Base-by-base conservation (phyloP, 2,113 vertebrate genomes). In the Rhagologus leucostigma region DNA sequence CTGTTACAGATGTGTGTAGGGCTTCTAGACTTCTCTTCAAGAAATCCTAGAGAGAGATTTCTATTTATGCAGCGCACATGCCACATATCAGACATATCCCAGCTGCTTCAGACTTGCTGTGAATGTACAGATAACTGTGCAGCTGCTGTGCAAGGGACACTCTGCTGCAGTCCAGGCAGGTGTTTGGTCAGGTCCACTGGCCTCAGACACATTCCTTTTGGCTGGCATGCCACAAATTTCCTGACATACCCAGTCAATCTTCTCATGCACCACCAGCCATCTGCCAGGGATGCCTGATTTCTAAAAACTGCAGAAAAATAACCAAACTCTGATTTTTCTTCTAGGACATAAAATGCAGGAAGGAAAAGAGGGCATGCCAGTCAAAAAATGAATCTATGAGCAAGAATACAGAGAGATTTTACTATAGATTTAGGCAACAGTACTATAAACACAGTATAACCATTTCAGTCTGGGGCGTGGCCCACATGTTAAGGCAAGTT, bases 121-220 rank as follows among this genome's bases (percentile, higher is more conserved):
- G 56, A 52, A 52, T 41, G 33, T 32, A 44, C 30, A 90, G 80
- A 89, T 63, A 74, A 10, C 59, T 63, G 57, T 46, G 67, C 62
- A 89, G 69, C 26, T 0, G 0, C 65, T 6, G 8, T 37, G 59
- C 42, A 52, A 67, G 44, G 15, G 27, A 44, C 0, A 2, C 33
- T 81, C 68, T 89, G 3, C 41, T 87, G 67, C 22, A 42, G 39
- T 59, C 56, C 35, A 55, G 59, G 42, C 26, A 21, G 30, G 23
- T 71, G 35, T 67, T 81, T 87, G 55, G 46, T 81, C 27, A 64
- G 52, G 16, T 74, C 49, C 63, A 19, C 67, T 53, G n/a, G 32
- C 53, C 55, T 83, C 82, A 77, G 49, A 56, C 70, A 30, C 33
- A 55, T 70, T 89, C 60, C 30, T 2, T 1, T 75, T 75, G 39